Conservation (phyloP, 2,888 invertebrate genomes). For the Erannis defoliaria region DNA sequence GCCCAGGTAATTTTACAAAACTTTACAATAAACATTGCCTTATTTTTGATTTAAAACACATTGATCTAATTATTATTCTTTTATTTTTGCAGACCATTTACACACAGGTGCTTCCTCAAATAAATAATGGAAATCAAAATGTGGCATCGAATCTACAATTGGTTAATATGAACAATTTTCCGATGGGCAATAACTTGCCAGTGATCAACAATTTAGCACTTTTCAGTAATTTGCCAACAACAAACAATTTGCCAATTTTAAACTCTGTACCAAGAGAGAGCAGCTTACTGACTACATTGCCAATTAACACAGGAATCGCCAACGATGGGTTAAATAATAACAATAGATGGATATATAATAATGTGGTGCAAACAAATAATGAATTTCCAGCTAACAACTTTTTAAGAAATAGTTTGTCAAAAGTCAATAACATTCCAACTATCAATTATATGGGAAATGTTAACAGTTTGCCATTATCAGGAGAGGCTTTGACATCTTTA, state of each 20-base stretch:
- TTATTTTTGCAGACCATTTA: slow-evolving; percentile 50
- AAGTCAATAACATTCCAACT: neutral
- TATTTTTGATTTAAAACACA: neutral
- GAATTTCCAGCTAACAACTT: neutral
- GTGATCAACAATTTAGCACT: neutral
- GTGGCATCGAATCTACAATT: slow-evolving; percentile 3
- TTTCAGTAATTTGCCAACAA: slow-evolving; percentile 34
- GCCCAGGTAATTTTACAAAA: slow-evolving; percentile 16
- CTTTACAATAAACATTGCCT: too few relatives aligned
- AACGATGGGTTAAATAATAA: slow-evolving; percentile 13
- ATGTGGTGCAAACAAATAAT: neutral
- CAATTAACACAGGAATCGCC: slow-evolving; percentile 17
- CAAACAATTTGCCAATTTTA: slow-evolving; percentile 31
- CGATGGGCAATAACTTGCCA: slow-evolving; percentile 1
- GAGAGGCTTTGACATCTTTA: neutral
- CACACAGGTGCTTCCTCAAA: slow-evolving; percentile 43
- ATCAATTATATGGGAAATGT: neutral
- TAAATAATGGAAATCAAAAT: slow-evolving; percentile 44
- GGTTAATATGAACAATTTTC: slow-evolving; percentile 31
- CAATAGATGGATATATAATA: slow-evolving; percentile 6
- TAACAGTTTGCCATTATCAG: neutral
- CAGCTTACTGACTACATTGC: slow-evolving; percentile 18
- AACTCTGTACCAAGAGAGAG: slow-evolving; percentile 29
- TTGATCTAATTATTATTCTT: slow-evolving; percentile 1
- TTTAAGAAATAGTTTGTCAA: neutral